Conservation (phyloP, 2,113 vertebrate genomes). For the Engraulis encrasicolus region DNA sequence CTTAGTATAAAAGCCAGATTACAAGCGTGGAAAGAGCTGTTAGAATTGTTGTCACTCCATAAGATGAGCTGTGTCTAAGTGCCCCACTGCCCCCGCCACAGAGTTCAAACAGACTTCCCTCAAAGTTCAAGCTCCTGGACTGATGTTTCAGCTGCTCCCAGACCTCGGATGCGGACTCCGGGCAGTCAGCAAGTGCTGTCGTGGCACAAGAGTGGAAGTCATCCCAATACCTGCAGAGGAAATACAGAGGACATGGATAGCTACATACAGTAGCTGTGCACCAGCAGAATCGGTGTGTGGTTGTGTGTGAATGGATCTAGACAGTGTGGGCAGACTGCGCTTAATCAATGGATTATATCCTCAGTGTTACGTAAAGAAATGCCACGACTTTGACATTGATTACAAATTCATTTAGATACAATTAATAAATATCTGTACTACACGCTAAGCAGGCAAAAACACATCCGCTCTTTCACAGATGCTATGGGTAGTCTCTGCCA, state of each 20-base stretch:
- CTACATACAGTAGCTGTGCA: too few species aligned
- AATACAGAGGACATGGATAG: too few species aligned
- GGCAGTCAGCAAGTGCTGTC: conserved; percentile 86
- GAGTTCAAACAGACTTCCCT: conserved; percentile 89
- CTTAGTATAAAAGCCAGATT: conserved; percentile 73
- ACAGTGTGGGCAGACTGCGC: too few species aligned
- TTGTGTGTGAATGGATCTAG: not conserved
- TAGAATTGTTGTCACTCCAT: conserved; percentile 72
- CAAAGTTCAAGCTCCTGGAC: conserved; percentile 86
- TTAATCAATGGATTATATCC: not conserved
- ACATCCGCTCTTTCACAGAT: too few species aligned
- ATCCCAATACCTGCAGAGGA: conserved; percentile 82
- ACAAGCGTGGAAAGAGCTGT: conserved; percentile 76
- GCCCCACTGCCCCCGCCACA: conserved; percentile 79
- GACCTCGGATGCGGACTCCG: conserved; percentile 85
- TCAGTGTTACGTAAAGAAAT: not conserved
- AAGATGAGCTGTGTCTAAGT: conserved; percentile 55
- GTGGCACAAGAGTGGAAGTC: conserved; percentile 87
- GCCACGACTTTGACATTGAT: not conserved
- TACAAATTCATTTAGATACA: not conserved
- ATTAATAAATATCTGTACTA: not conserved
- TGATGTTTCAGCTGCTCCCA: conserved; percentile 89
- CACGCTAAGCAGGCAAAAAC: too few species aligned
- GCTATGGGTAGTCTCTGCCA: too few species aligned
- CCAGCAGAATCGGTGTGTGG: too few species aligned